Evolutionary conservation across 2,113 vertebrate species (phyloP).

Genomic region (Numida meleagris): DNA sequence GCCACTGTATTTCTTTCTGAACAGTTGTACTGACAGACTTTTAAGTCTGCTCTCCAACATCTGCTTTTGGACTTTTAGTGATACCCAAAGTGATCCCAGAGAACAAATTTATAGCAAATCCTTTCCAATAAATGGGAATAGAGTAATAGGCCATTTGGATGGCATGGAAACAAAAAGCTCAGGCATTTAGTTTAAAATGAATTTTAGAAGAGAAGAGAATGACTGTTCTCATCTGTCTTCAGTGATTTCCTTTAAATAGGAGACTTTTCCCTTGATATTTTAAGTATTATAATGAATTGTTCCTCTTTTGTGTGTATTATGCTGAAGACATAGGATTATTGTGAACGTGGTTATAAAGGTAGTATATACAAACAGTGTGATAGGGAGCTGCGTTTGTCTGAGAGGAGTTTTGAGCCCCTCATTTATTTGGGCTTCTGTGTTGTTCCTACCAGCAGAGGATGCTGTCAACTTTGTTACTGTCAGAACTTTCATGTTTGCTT

Average conservation of each 20-base stretch:
- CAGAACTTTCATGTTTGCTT: not conserved
- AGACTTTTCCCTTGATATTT: not conserved
- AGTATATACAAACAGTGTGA: not conserved
- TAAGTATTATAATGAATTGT: not conserved
- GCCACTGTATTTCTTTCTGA: not conserved
- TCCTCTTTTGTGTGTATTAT: not conserved
- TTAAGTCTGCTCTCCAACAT: not conserved
- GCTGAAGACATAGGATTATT: not conserved
- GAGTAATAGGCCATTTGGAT: not conserved
- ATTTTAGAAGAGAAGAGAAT: not conserved
- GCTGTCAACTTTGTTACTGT: not conserved
- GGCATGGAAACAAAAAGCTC: not conserved
- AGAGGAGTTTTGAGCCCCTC: not conserved
- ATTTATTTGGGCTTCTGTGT: not conserved
- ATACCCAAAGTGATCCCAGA: not conserved
- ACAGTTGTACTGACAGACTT: not conserved
- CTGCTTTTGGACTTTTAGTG: not conserved
- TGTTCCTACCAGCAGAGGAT: constrained; percentile 14
- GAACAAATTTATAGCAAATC: not conserved
- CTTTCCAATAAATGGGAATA: not conserved
- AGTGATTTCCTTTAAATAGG: not conserved
- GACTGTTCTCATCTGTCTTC: not conserved
- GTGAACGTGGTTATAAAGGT: not conserved
- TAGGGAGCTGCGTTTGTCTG: not conserved
- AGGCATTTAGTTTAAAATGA: not conserved